Evolutionary conservation across 1,140 invertebrate species (phyloP), one percentile per base, ranked within the genome.

Genomic region (Conus ventricosus): DNA sequence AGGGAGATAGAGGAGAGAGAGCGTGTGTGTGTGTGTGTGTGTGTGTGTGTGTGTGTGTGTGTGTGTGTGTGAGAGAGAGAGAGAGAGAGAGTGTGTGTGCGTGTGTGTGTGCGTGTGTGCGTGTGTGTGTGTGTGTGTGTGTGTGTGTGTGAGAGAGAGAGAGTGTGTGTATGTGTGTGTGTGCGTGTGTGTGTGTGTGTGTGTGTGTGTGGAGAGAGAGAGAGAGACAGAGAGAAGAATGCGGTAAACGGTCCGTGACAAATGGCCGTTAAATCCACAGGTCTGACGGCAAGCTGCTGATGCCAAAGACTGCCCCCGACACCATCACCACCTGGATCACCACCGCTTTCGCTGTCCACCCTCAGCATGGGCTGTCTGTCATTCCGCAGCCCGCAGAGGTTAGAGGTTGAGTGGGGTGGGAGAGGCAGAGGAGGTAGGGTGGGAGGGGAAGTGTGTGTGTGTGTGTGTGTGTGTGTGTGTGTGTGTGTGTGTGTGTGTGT

Each of bases 261-360:
- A 60, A 60, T 11, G 8, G 15, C 57, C 8, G 57, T 60, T 60
- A 60, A 60, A 15, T 25, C 76, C 13, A 55, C 87, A 91, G 90
- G 13, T 78, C 87, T 55, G 54, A 81, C 54, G 90, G 88, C 25
- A 20, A 87, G 27, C 54, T 25, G 4, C 39, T 60, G 8, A 27
- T 90, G 23, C 10, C 51, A 0, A 39, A 76, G 20, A 89, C 85
- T 80, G 97, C 98, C 54, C 98, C 98, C 1, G 97, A 98, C 89
- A 97, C 97, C 0, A 97, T 99, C 11, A 98, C 98, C 1, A 98
- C 97, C 1, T 99, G 98, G 98, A 96, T 97, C 23, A 96, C 99
- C 0, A 97, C 97, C 54, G 98, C 97, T 0, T 99, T 99, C 94
- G 97, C 98, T 1, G 95, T 99, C 63, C 97, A 98, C 95, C 96